phyloP scores from a whole-genome alignment of 2,797 vertebrate species.

The Xerus rutilus region DNA sequence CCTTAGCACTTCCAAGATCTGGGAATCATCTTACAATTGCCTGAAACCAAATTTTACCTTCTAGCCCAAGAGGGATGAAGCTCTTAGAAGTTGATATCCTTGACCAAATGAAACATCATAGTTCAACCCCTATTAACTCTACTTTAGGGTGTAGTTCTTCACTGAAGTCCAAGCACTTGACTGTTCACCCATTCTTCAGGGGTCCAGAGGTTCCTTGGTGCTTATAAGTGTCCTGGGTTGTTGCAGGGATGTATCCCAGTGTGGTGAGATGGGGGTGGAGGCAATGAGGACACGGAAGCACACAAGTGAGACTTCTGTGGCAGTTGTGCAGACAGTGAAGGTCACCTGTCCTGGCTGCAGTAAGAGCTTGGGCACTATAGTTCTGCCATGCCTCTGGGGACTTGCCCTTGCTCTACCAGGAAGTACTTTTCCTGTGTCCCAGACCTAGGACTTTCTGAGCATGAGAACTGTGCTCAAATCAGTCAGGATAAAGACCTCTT shows the following conservation, averaged over 20 bases:
- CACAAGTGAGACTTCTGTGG: neutral
- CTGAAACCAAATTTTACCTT: neutral
- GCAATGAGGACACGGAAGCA: neutral
- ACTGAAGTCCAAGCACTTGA: neutral
- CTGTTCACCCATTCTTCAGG: neutral
- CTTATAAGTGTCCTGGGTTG: neutral
- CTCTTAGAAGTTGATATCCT: neutral
- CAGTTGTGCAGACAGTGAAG: neutral
- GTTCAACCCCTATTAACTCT: neutral
- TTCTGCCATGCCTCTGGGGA: neutral
- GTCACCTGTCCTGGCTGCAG: neutral
- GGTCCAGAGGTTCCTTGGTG: neutral
- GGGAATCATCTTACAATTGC: neutral
- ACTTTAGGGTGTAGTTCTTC: neutral
- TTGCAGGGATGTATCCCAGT: neutral
- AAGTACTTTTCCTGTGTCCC: neutral
- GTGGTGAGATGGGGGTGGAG: accelerated
- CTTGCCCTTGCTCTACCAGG: neutral
- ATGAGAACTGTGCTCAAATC: neutral
- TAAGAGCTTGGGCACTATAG: neutral
- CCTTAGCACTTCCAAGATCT: neutral
- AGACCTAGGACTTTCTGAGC: neutral
- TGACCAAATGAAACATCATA: neutral
- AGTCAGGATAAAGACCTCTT: neutral
- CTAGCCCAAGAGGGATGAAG: neutral